These are phyloP conservation scores for Petrosia ficiformis DNA, from an alignment of 37 sponge, comb jelly and placozoan species.

Conservation along the genomic window DNA sequence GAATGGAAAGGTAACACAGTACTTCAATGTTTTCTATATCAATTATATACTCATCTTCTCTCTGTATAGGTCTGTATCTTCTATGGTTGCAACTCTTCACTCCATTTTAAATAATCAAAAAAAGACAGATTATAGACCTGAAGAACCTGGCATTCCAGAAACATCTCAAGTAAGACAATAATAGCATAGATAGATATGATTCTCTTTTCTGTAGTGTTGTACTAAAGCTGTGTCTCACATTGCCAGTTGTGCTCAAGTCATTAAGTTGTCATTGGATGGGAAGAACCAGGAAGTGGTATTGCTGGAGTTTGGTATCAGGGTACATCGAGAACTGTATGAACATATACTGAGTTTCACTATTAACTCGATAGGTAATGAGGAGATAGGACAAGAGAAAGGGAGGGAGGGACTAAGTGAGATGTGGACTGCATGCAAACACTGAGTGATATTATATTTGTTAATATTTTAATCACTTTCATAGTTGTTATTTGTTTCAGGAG, in stretches of 20 bases:
- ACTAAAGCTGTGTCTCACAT: constrained; percentile 45
- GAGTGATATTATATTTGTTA: too few species aligned
- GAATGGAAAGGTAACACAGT: constrained; percentile 63
- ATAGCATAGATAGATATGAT: not conserved
- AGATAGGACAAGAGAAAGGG: not conserved
- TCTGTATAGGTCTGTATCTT: constrained; percentile 34
- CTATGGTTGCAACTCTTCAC: constrained; percentile 52
- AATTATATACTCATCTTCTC: not conserved
- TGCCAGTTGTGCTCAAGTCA: constrained; percentile 15
- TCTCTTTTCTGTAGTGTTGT: constrained; percentile 56
- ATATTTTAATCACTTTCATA: too few species aligned
- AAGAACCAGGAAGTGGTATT: constrained; percentile 69
- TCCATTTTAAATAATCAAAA: constrained; percentile 68
- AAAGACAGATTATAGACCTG: constrained; percentile 83
- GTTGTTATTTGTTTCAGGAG: constrained; percentile 74
- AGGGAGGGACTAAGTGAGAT: not conserved
- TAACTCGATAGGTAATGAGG: constrained; percentile 45
- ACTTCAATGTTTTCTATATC: not conserved
- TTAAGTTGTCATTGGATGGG: constrained; percentile 77
- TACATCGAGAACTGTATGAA: constrained; percentile 75
- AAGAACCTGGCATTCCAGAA: constrained; percentile 37
- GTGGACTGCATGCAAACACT: too few species aligned
- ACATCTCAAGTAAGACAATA: constrained; percentile 25
- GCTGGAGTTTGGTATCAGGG: constrained; percentile 77
- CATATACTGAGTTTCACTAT: constrained; percentile 72